Percentiles rank a stretch among this genome's conserved stretches.
Conservation (phyloP, 2,888 invertebrate species). For the Limnephilus lunatus region DNA sequence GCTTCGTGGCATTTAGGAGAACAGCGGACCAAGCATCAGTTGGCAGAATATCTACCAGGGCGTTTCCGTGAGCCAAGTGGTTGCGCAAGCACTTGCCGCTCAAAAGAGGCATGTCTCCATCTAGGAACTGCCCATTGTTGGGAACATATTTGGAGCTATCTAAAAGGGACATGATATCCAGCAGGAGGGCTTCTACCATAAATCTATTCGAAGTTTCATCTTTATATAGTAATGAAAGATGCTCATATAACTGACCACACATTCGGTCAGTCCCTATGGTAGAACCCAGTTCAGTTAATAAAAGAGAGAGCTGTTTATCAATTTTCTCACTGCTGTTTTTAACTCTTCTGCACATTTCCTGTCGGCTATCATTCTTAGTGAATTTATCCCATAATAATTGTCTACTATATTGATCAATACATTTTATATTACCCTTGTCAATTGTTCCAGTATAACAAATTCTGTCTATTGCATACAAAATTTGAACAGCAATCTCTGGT, state of each 20-base stretch:
- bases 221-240: background rate
- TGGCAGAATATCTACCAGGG: too few relatives aligned
- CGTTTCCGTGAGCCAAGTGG: too few relatives aligned
- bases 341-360: background rate
- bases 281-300: background rate
- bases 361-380: background rate
- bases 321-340: background rate
- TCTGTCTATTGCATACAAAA: background rate
- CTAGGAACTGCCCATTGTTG: background rate
- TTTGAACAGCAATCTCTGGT: background rate
- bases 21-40: background rate
- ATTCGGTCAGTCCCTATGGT: background rate
- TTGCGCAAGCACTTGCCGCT: background rate
- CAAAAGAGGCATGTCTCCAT: background rate
- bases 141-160: background rate
- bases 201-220: background rate
- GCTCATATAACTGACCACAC: background rate
- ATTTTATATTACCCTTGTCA: background rate
- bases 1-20: background rate
- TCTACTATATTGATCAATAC: background rate
- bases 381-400: background rate
- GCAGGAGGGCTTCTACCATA: background rate
- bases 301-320: background rate
- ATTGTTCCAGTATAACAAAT: background rate
- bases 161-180: background rate